Percentiles rank a stretch among this genome's conserved stretches.
phyloP scores from a whole-genome alignment of 2,113 vertebrate species.

The Heterotis niloticus region DNA sequence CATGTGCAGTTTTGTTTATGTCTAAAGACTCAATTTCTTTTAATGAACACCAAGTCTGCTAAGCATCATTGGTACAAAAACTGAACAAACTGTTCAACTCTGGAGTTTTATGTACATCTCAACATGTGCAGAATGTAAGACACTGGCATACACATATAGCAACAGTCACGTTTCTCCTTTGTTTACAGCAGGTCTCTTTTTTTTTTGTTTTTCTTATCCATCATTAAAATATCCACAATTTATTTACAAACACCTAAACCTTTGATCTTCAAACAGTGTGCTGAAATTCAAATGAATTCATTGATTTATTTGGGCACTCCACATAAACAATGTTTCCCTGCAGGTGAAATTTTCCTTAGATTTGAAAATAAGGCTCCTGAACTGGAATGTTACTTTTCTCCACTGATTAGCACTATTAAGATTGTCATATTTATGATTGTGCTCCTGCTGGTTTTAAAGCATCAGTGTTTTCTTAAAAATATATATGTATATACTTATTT shows the following conservation, averaged over 20 bases:
- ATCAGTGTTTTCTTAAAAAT: constrained; percentile 12
- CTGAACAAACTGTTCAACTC: neutral
- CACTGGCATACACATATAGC: constrained; percentile 4
- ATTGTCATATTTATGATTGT: constrained; percentile 26
- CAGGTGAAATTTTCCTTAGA: neutral
- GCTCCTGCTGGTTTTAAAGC: constrained; percentile 22
- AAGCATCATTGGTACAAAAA: constrained; percentile 10
- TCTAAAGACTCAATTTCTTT: constrained; percentile 8
- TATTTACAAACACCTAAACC: constrained; percentile 18
- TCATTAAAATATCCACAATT: constrained; percentile 26
- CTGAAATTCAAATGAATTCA: constrained; percentile 8
- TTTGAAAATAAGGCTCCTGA: neutral
- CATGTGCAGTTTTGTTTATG: neutral
- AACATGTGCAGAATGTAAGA: constrained; percentile 1
- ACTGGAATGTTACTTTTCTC: neutral
- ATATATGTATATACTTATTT: neutral
- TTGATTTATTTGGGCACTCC: constrained; percentile 6
- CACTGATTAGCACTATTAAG: constrained; percentile 17
- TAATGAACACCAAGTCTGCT: constrained; percentile 17
- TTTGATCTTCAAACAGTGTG: constrained; percentile 11
- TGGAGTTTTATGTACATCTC: constrained; percentile 1
- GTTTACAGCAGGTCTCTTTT: constrained; percentile 7
- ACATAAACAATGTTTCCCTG: constrained; percentile 10
- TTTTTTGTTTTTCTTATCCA: neutral
- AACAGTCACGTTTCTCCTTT: constrained; percentile 21